Evolutionary conservation across 1,140 invertebrate genomes (phyloP).

Genomic region (Lordiphosa stackelbergi): DNA sequence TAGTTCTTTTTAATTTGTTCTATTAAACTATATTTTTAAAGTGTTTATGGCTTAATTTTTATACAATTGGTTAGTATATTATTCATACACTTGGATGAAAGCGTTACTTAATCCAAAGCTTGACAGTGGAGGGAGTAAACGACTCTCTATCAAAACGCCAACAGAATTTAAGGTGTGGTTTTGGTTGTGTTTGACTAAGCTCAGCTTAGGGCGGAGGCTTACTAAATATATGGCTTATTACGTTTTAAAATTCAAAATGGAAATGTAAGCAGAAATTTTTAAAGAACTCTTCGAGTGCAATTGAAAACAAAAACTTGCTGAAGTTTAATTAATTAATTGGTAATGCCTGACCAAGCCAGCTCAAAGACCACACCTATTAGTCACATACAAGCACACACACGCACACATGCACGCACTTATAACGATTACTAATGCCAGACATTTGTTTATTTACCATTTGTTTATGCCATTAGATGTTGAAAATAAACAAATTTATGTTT

Average conservation of each 20-base stretch:
- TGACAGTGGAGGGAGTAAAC: too few relatives aligned
- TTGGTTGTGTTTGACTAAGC: constrained; percentile 36
- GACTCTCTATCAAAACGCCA: not conserved
- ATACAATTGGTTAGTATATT: constrained; percentile 9
- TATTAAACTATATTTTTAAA: constrained; percentile 37
- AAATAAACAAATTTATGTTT: constrained; percentile 50
- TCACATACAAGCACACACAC: constrained; percentile 9
- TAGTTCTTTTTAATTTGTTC: constrained; percentile 58
- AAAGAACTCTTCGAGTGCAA: not conserved
- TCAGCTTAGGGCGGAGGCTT: constrained; percentile 32
- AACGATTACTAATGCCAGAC: constrained; percentile 25
- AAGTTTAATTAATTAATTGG: constrained; percentile 6
- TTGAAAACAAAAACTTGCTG: not conserved
- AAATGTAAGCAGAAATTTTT: not conserved
- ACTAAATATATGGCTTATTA: not conserved
- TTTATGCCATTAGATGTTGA: constrained; percentile 34
- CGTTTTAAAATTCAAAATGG: too few relatives aligned
- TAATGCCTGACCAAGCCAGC: constrained; percentile 8
- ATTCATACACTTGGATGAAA: too few relatives aligned
- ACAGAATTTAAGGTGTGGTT: constrained; percentile 64
- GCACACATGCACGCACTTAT: constrained; percentile 14
- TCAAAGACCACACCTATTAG: constrained; percentile 52
- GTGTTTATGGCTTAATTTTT: constrained; percentile 18
- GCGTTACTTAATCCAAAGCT: not conserved
- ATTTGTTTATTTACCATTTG: constrained; percentile 34